These are phyloP conservation scores for Dolichomitus sp. DNA, from an alignment of 2,888 invertebrate species.

Conservation along the genomic window DNA sequence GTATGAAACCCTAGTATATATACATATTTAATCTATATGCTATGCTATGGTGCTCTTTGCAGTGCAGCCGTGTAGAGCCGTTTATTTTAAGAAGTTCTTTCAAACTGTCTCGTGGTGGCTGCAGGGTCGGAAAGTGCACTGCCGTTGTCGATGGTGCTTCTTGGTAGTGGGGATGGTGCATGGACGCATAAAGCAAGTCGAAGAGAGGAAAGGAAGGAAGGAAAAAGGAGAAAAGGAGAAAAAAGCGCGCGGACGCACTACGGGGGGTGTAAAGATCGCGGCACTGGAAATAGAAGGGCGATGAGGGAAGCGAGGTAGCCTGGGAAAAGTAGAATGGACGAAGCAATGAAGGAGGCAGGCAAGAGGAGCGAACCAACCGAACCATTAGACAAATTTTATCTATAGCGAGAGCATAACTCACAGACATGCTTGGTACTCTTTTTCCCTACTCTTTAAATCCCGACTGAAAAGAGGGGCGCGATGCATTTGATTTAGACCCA, in stretches of 20 bases:
- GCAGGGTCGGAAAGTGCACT: conserved; percentile 43
- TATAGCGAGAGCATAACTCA: conserved; percentile 77
- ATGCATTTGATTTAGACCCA: not conserved
- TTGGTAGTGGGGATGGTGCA: conserved; percentile 38
- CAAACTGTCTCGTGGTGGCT: conserved; percentile 74
- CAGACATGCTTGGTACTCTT: conserved; percentile 22
- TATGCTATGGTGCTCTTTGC: conserved; percentile 48
- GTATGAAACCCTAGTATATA: too few species aligned
- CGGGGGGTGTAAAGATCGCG: conserved; percentile 69
- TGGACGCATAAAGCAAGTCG: conserved; percentile 55
- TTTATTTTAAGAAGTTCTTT: conserved; percentile 83
- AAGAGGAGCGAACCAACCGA: conserved; percentile 67
- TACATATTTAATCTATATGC: not conserved
- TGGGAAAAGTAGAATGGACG: conserved; percentile 41
- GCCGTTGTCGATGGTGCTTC: conserved; percentile 25
- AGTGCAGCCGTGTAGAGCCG: conserved; percentile 68
- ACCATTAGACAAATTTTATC: conserved; percentile 84
- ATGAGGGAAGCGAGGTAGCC: conserved; percentile 28
- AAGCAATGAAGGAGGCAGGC: conserved; percentile 52
- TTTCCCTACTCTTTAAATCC: conserved; percentile 27
- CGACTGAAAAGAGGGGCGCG: not conserved
- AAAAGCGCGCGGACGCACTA: conserved; percentile 27
- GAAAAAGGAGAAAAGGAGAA: conserved; percentile 49
- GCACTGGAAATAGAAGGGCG: conserved; percentile 57
- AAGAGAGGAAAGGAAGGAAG: conserved; percentile 55